Evolutionary conservation across 1,140 invertebrate species (phyloP), one percentile per base, ranked within the genome.

Genomic region (Drosophila aff.): DNA sequence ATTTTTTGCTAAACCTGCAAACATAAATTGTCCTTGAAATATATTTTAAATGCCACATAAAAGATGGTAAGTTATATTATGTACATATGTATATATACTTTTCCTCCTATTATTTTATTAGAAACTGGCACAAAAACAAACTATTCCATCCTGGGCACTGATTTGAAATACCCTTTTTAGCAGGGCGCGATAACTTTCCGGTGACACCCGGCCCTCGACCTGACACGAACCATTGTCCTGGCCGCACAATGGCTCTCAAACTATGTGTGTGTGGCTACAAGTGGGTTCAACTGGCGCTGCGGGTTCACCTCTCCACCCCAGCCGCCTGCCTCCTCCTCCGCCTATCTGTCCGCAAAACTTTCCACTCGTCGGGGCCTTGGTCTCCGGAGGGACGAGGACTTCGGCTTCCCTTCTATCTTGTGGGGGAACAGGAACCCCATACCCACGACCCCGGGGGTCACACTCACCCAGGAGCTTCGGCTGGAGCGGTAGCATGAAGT

Each of bases 401-500:
- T 11, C 9, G 15, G 10, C 26, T 31, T 18, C 26, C 10, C 47
- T 10, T 10, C 6, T 1, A 5, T 11, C 36, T 18, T 52, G 16
- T n/a, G 57, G 40, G 41, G 49, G n/a, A 49, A 16, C 10, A 52
- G 15, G 38, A 63, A 74, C 31, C 62, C 66, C 67, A 67, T 72
- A 40, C 79, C 87, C 69, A 46, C 1, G 60, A 50, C 82, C 87
- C 73, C 46, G 21, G 18, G 49, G 21, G 53, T 55, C 53, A 58
- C 55, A 87, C 90, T 91, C 85, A 93, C 92, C 92, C 57, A 94
- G 87, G 73, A 95, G 92, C 86, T 95, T 95, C 47, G 95, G 94
- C 94, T 96, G 95, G 21, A 96, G 91, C 64, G 95, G 95, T 80
- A 96, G 92, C 92, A 95, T 94, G 46, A 95, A 93, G 85, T 95